Conservation (phyloP, 2,113 vertebrate species). For the Nothoprocta pentlandii region DNA sequence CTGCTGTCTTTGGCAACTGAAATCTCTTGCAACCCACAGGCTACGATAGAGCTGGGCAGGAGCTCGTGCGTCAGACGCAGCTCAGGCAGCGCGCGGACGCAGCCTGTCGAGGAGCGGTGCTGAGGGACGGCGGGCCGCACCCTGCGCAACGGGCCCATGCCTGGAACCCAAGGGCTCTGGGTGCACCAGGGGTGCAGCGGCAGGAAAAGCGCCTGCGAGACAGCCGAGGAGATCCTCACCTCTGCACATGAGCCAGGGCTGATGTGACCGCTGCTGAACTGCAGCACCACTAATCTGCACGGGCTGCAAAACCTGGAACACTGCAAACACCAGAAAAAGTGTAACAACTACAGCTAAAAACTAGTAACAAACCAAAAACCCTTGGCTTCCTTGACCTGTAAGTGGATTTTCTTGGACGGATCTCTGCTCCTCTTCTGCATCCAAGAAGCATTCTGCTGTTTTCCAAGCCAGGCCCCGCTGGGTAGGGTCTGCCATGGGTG, state of each 20-base stretch:
- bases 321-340: neutral
- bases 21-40: neutral
- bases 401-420: neutral
- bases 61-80: neutral
- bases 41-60: neutral
- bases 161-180: neutral
- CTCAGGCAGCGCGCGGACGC: neutral
- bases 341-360: neutral
- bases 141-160: neutral
- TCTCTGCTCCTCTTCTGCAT: neutral
- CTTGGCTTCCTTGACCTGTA: neutral
- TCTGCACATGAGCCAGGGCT: neutral
- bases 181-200: too few species aligned
- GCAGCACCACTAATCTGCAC: neutral
- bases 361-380: neutral
- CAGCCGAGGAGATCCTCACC: neutral
- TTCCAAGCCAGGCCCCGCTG: neutral
- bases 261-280: fast-evolving
- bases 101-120: neutral
- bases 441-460: neutral
- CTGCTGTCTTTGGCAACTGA: neutral
- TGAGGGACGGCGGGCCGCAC: neutral
- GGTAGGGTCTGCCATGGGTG: neutral
- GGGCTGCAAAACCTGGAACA: neutral
- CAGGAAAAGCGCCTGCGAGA: neutral